Percentiles rank a stretch among this genome's conserved stretches.
phyloP scores from a whole-genome alignment of 2,888 invertebrate species.

The Epirrhoe tristata region DNA sequence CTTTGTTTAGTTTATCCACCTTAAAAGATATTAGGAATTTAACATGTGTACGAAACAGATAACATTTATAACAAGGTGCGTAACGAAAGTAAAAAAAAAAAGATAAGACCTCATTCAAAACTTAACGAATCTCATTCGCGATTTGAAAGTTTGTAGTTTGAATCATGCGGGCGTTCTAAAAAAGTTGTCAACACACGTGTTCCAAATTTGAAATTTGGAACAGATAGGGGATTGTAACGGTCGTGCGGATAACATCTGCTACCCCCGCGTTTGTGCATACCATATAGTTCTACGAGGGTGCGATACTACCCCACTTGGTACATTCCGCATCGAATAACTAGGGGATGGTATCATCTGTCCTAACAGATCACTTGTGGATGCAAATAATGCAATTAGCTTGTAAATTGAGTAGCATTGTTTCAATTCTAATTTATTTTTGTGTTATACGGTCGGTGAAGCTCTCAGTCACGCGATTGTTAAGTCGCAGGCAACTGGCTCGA shows the following conservation, averaged over 20 bases:
- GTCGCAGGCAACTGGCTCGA: too few relatives aligned
- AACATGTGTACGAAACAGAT: background rate
- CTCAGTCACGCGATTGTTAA: constrained; percentile 27
- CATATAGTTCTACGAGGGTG: constrained; percentile 43
- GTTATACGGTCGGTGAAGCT: constrained; percentile 4
- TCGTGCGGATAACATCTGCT: constrained; percentile 73
- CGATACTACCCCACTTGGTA: constrained; percentile 45
- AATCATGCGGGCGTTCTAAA: constrained; percentile 73
- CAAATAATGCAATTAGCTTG: constrained; percentile 39
- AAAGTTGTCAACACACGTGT: constrained; percentile 81
- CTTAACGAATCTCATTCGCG: constrained; percentile 37
- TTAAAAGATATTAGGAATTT: background rate
- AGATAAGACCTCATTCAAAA: constrained; percentile 41
- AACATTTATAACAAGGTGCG: constrained; percentile 33
- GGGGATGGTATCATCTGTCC: constrained; percentile 64
- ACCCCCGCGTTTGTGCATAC: constrained; percentile 59
- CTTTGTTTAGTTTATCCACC: background rate
- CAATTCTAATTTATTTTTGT: constrained; percentile 24
- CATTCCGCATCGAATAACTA: constrained; percentile 59
- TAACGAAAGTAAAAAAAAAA: constrained; percentile 27
- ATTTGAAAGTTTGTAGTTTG: constrained; percentile 60
- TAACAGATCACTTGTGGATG: constrained; percentile 39
- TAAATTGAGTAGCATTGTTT: constrained; percentile 53
- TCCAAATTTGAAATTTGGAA: constrained; percentile 74
- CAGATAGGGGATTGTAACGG: constrained; percentile 82